These are phyloP conservation scores for Carcina quercana DNA, from an alignment of 2,888 invertebrate genomes.

Conservation along the genomic window DNA sequence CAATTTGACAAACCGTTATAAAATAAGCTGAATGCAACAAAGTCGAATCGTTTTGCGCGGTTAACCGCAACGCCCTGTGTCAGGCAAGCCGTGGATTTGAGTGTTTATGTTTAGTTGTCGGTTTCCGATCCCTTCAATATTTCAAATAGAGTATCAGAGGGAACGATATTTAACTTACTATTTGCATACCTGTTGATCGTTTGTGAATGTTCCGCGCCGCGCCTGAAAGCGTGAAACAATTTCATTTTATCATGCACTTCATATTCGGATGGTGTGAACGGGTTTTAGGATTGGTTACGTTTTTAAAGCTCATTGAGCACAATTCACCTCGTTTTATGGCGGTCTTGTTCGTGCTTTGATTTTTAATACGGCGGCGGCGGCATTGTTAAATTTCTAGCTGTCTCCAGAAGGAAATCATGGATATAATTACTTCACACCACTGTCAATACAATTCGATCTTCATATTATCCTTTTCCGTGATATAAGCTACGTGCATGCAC, in stretches of 20 bases:
- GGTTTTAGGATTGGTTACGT: too few species aligned
- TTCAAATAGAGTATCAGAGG: slow-evolving; percentile 36
- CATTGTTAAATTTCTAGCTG: too few species aligned
- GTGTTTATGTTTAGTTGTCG: slow-evolving; percentile 52
- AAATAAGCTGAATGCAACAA: slow-evolving; percentile 67
- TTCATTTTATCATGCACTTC: slow-evolving; percentile 29
- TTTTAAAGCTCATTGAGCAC: too few species aligned
- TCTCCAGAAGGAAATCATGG: too few species aligned
- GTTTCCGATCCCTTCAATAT: slow-evolving; percentile 44
- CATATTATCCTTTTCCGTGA: too few species aligned
- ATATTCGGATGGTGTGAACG: slow-evolving; percentile 24
- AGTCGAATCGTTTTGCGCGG: slow-evolving; percentile 69
- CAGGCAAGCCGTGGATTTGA: slow-evolving; percentile 61
- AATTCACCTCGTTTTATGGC: too few species aligned
- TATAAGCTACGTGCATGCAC: too few species aligned
- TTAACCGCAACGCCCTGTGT: slow-evolving; percentile 64
- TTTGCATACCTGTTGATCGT: slow-evolving; percentile 51
- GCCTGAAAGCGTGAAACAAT: slow-evolving; percentile 27
- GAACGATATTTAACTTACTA: slow-evolving; percentile 33
- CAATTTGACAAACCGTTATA: slow-evolving; percentile 71
- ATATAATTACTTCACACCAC: too few species aligned
- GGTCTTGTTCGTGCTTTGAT: too few species aligned
- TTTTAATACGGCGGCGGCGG: too few species aligned
- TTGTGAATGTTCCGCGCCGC: slow-evolving; percentile 22
- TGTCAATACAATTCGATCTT: too few species aligned